phyloP scores from a whole-genome alignment of 2,797 vertebrate species.

The Crypturellus tataupa region DNA sequence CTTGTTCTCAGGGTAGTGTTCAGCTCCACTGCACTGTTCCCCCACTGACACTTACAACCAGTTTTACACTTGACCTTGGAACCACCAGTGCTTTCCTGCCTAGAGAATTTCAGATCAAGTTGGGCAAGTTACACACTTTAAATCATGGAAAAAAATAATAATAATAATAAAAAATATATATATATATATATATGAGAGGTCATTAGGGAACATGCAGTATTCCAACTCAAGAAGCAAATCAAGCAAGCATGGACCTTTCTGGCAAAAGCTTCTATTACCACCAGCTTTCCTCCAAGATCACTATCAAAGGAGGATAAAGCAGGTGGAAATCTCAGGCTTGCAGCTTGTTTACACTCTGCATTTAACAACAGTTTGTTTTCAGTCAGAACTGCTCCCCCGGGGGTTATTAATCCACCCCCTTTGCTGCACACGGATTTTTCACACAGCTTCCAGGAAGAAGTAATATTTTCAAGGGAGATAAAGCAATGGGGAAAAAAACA shows the following conservation, averaged over 20 bases:
- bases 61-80: constrained; percentile 44
- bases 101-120: background rate
- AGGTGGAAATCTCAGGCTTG: background rate
- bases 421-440: background rate
- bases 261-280: background rate
- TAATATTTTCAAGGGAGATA: constrained; percentile 3
- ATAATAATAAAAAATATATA: background rate
- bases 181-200: background rate
- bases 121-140: constrained; percentile 24
- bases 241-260: background rate
- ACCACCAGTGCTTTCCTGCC: background rate
- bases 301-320: background rate
- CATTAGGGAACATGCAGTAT: background rate
- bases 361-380: background rate
- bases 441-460: background rate
- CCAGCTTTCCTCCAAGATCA: background rate
- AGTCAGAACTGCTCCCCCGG: background rate
- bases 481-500: background rate
- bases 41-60: background rate
- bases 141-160: background rate
- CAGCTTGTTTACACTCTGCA: background rate
- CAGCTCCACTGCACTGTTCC: background rate
- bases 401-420: background rate
- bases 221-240: background rate
- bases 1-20: background rate